Base-by-base conservation (phyloP, 2,113 vertebrate species). In the Psilopsiagon aurifrons region DNA sequence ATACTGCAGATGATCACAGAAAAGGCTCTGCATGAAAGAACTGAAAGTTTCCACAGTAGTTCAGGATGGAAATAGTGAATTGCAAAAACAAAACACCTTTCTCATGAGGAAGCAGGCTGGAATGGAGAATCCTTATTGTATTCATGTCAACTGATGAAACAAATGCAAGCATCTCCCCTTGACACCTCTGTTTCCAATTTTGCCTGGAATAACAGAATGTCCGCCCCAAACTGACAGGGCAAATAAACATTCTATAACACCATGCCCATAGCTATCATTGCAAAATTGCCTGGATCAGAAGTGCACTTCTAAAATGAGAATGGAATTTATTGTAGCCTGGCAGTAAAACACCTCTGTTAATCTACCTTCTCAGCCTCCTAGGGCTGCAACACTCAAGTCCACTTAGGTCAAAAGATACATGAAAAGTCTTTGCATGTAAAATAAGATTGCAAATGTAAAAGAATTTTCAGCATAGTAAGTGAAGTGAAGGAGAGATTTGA, bases 291-390 rank as follows among this genome's bases (percentile, higher is more conserved):
- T 88, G 64, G 24, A 77, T 93, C 71, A 92, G 77, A 92, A 55
- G 27, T 41, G 75, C 66, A 63, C 4, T 88, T 93, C 52, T 92
- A 69, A 97, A 93, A 83, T 3, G 16, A 86, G 83, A 95, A 92
- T 5, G 3, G 88, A 85, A 95, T 94, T 87, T 93, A 47, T 86
- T 92, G 47, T 92, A 69, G 33, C 31, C 47, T 14, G 67, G 35
- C 60, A 89, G 28, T 85, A 83, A 92, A 94, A 49, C 28, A 59
- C 88, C 43, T 82, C 62, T 60, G 35, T 33, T 96, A 93, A 93
- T 93, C 83, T 94, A 49, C 84, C 31, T 90, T 96, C 77, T 91
- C 95, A 95, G 35, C 29, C 7, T 69, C 71, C 83, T 86, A 71
- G 28, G 43, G 52, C 31, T 62, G 63, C n/a, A 91, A 64, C 44